Evolutionary conservation across 2,888 invertebrate species (phyloP), one percentile per base, ranked within the genome.

Genomic region (Euzophera pinguis): DNA sequence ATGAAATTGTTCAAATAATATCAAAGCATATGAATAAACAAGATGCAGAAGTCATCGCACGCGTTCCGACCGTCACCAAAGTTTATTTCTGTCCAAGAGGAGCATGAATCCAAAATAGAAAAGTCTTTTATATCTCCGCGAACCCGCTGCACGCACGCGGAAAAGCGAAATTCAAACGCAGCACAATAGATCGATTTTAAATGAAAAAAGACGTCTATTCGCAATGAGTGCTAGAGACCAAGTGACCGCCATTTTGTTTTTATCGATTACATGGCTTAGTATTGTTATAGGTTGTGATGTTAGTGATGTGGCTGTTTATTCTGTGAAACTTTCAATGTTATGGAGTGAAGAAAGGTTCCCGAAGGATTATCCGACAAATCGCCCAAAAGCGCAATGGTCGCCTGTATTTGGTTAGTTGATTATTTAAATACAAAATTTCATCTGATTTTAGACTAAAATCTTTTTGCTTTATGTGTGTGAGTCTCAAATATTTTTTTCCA

Each of bases 311-410:
- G 96, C 95, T 60, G 95, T 96, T 69, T 98, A 98, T 79, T 96
- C 95, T 84, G 95, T 97, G 77, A 94, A 95, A 61, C 86, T 98
- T 81, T 94, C 94, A 72, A 97, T 96, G 66, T 92, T 95, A 75
- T 98, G 98, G 98, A 95, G 95, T 67, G 93, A 95, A 68, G 94
- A 95, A 60, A 91, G 93, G 60, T 98, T 98, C 80, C 97, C 97
- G 10, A 97, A 96, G 78, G 97, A 97, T 83, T 98, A 96, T 81
- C 97, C 98, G 0, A 93, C 94, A 72, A 95, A 95, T 93, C 92
- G 97, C 67, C 97, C 97, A 7, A 95, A 95, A 53, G 97, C 98
- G 9, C 97, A 98, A 77, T 98, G 97, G 95, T 97, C 97, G 67
- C 95, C 95, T 80, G 93, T 97, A 61, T 93, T 97, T 76, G 98